Percentiles rank a stretch among this genome's conserved stretches.
phyloP scores from a whole-genome alignment of 37 sponge, comb jelly and placozoan genomes.

The Halichondria panicea region DNA sequence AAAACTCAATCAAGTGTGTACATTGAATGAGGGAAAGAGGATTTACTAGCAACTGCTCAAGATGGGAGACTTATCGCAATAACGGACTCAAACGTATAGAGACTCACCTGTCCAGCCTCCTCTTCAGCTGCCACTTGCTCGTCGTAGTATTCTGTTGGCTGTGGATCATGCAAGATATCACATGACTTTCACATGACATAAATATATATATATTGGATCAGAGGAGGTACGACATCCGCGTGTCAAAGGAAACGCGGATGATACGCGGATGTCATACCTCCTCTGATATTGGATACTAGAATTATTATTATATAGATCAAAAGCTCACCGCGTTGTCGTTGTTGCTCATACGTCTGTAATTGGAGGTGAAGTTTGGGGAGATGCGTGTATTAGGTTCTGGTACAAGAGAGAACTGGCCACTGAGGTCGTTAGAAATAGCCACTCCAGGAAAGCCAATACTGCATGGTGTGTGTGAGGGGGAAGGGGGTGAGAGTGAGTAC shows the following conservation, averaged over 20 bases:
- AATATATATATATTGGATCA: no score
- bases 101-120: constrained; percentile 14
- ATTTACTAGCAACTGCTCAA: no score
- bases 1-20: no score
- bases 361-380: background rate
- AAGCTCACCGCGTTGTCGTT: constrained; percentile 1
- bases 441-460: constrained; percentile 1
- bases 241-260: no score
- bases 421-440: constrained; percentile 41
- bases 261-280: no score
- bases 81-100: no score
- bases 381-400: background rate
- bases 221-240: no score
- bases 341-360: constrained; percentile 12
- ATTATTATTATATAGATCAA: no score
- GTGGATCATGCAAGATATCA: background rate
- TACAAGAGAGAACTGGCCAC: constrained; percentile 41
- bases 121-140: constrained; percentile 48
- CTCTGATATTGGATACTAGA: no score
- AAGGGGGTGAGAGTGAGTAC: no score
- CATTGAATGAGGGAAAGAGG: no score
- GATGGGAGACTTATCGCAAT: no score
- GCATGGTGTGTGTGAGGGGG: background rate
- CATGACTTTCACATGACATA: background rate
- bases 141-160: constrained; percentile 73